These are phyloP conservation scores for Apostichopus leukothele DNA, from an alignment of 53 echinoderm and acorn worm genomes.

Conservation along the genomic window DNA sequence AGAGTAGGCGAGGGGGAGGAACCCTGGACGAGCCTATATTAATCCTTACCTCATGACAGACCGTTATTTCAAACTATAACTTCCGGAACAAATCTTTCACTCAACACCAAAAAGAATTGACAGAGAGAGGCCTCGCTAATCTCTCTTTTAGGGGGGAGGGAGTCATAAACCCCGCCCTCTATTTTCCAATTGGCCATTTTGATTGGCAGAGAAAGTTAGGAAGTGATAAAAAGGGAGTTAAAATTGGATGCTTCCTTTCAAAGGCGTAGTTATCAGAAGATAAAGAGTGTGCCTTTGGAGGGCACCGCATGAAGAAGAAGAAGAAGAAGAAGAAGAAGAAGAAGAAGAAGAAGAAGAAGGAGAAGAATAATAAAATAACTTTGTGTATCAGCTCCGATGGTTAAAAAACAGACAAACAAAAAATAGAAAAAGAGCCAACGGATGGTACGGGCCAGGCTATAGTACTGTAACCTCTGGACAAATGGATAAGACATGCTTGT, in stretches of 20 bases:
- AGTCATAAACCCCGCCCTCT: slow-evolving; percentile 24
- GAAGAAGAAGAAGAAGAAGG: too few relatives aligned
- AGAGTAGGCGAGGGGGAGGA: background rate
- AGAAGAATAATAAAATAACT: background rate
- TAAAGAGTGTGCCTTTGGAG: background rate
- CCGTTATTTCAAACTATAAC: slow-evolving; percentile 13
- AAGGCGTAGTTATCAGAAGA: background rate
- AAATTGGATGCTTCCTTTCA: slow-evolving; percentile 18
- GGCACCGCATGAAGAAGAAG: background rate
- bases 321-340: too few relatives aligned
- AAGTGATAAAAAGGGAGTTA: background rate
- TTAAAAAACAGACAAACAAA: too few relatives aligned
- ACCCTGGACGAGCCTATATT: slow-evolving; percentile 18
- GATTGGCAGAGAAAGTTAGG: slow-evolving; percentile 1
- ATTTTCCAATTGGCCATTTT: background rate
- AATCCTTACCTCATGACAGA: slow-evolving; percentile 23
- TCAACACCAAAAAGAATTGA: background rate
- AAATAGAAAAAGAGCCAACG: background rate
- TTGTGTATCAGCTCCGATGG: background rate
- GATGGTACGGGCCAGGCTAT: background rate
- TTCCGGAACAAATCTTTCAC: slow-evolving; percentile 38
- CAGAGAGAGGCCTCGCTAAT: background rate
- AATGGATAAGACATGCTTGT: too few relatives aligned
- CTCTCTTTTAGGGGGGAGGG: background rate
- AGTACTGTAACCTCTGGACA: background rate